Percentiles rank a stretch among this genome's conserved stretches.
phyloP scores from a whole-genome alignment of 2,888 invertebrate species.

The Capitulum mitella region DNA sequence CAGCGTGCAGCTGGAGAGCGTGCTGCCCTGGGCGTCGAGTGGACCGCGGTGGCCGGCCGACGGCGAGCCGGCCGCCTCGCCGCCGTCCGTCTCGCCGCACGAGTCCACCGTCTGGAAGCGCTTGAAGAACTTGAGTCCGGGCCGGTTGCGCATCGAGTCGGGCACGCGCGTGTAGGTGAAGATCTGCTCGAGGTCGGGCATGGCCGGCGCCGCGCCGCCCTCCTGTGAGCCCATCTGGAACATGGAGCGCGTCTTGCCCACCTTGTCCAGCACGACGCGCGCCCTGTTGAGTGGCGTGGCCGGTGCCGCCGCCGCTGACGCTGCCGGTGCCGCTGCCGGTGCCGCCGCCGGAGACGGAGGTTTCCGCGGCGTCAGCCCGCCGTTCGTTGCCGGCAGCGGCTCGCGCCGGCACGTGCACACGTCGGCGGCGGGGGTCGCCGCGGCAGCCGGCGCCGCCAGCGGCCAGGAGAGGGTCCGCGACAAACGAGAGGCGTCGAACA shows the following conservation, averaged over 20 bases:
- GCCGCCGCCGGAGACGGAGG: neutral
- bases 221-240: neutral
- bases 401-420: neutral
- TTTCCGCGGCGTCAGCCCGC: neutral
- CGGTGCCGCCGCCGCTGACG: neutral
- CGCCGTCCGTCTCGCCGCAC: neutral
- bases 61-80: neutral
- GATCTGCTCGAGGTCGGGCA: conserved; percentile 19
- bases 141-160: neutral
- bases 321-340: neutral
- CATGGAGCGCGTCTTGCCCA: conserved; percentile 15
- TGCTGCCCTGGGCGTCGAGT: conserved; percentile 4
- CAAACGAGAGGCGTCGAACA: neutral
- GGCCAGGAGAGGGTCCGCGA: neutral
- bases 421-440: neutral
- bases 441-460: neutral
- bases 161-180: conserved; percentile 17
- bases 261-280: neutral
- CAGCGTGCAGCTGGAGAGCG: conserved; percentile 7
- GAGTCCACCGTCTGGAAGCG: conserved; percentile 11
- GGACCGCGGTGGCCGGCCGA: neutral
- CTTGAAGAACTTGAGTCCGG: conserved; percentile 3
- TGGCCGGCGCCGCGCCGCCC: neutral
- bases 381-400: neutral
- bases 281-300: neutral